phyloP scores from a whole-genome alignment of 2,113 vertebrate species.

The Gymnobelideus leadbeateri region DNA sequence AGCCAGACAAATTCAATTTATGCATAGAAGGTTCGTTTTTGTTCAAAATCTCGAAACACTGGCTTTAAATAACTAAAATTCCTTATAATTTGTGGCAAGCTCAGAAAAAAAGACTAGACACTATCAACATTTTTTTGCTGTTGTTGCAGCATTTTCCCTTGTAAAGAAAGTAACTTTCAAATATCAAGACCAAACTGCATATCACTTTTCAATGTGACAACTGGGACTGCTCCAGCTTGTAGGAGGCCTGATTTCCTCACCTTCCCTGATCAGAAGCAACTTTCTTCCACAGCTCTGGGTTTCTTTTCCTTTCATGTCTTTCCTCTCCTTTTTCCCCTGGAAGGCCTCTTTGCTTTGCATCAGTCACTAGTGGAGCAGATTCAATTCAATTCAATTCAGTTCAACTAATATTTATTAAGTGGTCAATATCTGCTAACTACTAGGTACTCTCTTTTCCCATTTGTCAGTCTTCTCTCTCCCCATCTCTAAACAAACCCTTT shows the following conservation, averaged over 20 bases:
- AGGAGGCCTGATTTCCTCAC: background rate
- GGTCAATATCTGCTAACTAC: background rate
- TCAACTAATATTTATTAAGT: background rate
- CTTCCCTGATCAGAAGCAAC: slow-evolving; percentile 49
- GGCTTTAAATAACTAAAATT: slow-evolving; percentile 22
- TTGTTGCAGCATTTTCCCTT: background rate
- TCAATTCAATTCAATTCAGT: background rate
- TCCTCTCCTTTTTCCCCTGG: slow-evolving; percentile 38
- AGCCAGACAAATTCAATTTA: background rate
- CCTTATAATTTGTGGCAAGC: background rate
- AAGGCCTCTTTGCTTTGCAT: slow-evolving; percentile 37
- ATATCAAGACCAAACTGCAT: slow-evolving; percentile 19
- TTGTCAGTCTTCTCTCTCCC: slow-evolving; percentile 15
- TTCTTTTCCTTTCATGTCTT: slow-evolving; percentile 52
- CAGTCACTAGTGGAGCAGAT: slow-evolving; percentile 47
- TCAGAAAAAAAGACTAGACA: background rate
- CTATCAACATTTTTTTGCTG: background rate
- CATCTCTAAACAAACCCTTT: slow-evolving; percentile 58
- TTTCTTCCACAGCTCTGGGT: slow-evolving; percentile 25
- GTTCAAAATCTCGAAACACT: background rate
- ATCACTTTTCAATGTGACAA: slow-evolving; percentile 38
- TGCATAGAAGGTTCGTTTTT: background rate
- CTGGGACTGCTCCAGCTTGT: slow-evolving; percentile 50
- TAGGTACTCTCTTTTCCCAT: slow-evolving; percentile 47
- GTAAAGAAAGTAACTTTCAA: slow-evolving; percentile 37